Percentiles rank a stretch among this genome's conserved stretches.
phyloP scores from a whole-genome alignment of 2,113 vertebrate species.

The Athene noctua region DNA sequence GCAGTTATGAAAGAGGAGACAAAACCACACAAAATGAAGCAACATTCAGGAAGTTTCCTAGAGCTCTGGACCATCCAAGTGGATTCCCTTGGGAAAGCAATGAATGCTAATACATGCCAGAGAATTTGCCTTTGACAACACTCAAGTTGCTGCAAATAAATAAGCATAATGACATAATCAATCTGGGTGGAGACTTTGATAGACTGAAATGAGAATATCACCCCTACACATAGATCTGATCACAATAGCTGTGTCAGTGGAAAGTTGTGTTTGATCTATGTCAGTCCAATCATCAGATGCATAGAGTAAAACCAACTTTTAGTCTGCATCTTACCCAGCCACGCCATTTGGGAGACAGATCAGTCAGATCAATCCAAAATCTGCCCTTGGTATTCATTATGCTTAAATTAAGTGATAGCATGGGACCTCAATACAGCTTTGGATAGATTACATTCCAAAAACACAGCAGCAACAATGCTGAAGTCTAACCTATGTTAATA shows the following conservation, averaged over 20 bases:
- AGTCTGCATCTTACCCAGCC: background rate
- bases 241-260: background rate
- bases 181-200: background rate
- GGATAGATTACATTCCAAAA: background rate
- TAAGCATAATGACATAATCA: background rate
- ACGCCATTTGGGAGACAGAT: background rate
- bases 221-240: background rate
- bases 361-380: background rate
- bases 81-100: background rate
- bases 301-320: background rate
- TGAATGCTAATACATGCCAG: fast-evolving
- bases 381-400: background rate
- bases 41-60: background rate
- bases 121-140: background rate
- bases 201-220: background rate
- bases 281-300: background rate
- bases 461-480: background rate
- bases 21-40: background rate
- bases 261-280: background rate
- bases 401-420: background rate
- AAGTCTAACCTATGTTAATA: background rate
- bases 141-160: background rate
- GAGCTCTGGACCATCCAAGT: background rate
- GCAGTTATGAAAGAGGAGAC: background rate
- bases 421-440: too few relatives aligned